These are phyloP conservation scores for Ammospiza caudacuta DNA, from an alignment of 2,113 vertebrate genomes.

Conservation along the genomic window DNA sequence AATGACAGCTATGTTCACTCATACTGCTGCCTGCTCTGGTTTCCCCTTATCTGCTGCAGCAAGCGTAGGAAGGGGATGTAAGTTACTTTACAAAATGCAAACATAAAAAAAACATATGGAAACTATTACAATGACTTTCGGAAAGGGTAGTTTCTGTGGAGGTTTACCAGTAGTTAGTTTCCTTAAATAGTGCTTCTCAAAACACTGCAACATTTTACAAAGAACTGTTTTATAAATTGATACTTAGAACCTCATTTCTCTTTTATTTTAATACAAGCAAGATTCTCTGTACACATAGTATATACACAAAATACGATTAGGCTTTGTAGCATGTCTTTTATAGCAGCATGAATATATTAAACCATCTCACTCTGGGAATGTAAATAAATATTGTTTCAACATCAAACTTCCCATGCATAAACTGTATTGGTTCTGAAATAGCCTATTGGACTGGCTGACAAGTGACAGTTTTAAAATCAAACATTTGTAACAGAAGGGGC, in stretches of 20 bases:
- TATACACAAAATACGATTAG: slow-evolving; percentile 66
- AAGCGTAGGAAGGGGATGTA: background rate
- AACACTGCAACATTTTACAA: slow-evolving; percentile 30
- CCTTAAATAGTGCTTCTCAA: background rate
- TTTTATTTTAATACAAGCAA: slow-evolving; percentile 68
- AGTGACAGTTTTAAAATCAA: slow-evolving; percentile 38
- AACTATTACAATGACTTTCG: background rate
- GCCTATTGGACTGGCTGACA: slow-evolving; percentile 38
- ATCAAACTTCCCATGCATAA: slow-evolving; percentile 63
- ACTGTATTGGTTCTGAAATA: slow-evolving; percentile 54
- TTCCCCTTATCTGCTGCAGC: background rate
- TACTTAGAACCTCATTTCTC: slow-evolving; percentile 57
- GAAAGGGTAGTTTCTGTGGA: background rate
- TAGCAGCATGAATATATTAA: slow-evolving; percentile 61
- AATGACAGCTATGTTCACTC: background rate
- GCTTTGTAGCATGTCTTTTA: slow-evolving; percentile 59
- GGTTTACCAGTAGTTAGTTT: background rate
- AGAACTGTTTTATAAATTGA: slow-evolving; percentile 58
- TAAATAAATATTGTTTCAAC: slow-evolving; percentile 61
- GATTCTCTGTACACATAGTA: slow-evolving; percentile 63
- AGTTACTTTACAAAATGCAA: background rate
- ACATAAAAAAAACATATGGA: background rate
- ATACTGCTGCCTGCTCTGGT: background rate
- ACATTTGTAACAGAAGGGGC: slow-evolving; percentile 44
- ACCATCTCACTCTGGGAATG: slow-evolving; percentile 63